phyloP scores from a whole-genome alignment of 2,888 invertebrate genomes.

The Saturnia pavonia region DNA sequence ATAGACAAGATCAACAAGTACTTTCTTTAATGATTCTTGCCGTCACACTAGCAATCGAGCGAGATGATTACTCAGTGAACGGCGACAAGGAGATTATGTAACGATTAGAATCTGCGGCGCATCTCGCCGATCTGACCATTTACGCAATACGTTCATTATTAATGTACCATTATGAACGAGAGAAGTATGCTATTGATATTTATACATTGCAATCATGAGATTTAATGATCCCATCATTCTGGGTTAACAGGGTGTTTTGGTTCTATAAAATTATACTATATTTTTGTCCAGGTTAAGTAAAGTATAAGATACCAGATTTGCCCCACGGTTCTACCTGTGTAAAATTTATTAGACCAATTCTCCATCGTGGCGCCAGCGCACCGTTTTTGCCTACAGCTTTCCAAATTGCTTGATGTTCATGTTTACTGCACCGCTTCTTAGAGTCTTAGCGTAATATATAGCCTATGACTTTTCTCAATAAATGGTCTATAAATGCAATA shows the following conservation, averaged over 20 bases:
- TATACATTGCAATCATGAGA: background rate
- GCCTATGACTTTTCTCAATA: no score
- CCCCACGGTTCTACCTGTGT: no score
- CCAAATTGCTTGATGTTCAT: no score
- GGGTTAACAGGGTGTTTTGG: background rate
- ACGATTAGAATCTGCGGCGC: background rate
- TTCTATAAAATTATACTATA: background rate
- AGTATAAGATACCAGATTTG: no score
- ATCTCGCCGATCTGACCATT: conserved; percentile 2
- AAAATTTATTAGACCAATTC: no score
- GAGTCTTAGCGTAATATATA: no score
- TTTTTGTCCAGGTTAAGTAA: background rate
- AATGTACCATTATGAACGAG: conserved; percentile 13
- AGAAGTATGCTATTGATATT: conserved; percentile 6
- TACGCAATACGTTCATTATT: conserved; percentile 12
- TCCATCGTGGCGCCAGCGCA: no score
- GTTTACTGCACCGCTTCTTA: no score
- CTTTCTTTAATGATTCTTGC: background rate
- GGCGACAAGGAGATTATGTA: conserved; percentile 4
- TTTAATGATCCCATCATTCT: background rate
- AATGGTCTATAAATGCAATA: no score
- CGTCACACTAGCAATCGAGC: background rate
- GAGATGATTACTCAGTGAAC: background rate
- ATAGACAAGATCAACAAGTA: background rate
- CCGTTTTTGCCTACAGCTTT: no score